These are phyloP conservation scores for Forbesichthys papilliferus DNA, from an alignment of 2,113 vertebrate species.

Conservation along the genomic window DNA sequence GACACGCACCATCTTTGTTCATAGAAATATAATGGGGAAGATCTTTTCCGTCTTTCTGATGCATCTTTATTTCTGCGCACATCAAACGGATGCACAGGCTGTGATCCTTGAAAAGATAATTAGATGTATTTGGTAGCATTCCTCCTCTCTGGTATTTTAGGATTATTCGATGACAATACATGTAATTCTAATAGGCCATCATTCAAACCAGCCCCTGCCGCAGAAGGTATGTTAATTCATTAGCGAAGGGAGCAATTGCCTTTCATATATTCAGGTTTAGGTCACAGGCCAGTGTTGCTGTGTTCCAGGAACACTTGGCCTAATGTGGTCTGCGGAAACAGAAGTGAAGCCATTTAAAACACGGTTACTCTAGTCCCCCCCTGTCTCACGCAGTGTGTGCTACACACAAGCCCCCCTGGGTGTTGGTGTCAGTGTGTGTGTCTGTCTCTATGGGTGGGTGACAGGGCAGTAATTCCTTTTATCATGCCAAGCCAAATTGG, in stretches of 20 bases:
- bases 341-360: slow-evolving; percentile 16
- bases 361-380: background rate
- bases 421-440: slow-evolving; percentile 7
- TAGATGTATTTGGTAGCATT: no score
- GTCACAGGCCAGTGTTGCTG: background rate
- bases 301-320: background rate
- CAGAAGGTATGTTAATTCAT: background rate
- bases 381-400: background rate
- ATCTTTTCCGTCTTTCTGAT: slow-evolving; percentile 10
- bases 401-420: slow-evolving; percentile 2
- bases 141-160: no score
- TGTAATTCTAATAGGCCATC: no score
- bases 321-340: slow-evolving; percentile 17
- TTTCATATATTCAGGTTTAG: background rate
- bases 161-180: no score
- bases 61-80: slow-evolving; percentile 3
- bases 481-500: slow-evolving; percentile 68
- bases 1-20: slow-evolving; percentile 43
- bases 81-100: background rate
- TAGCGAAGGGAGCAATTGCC: background rate
- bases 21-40: slow-evolving; percentile 46
- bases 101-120: no score
- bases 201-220: no score
- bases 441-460: slow-evolving; percentile 31
- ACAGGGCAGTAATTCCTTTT: slow-evolving; percentile 55